Conservation (phyloP, 2,797 vertebrate species). For the Eurystomus glaucurus region DNA sequence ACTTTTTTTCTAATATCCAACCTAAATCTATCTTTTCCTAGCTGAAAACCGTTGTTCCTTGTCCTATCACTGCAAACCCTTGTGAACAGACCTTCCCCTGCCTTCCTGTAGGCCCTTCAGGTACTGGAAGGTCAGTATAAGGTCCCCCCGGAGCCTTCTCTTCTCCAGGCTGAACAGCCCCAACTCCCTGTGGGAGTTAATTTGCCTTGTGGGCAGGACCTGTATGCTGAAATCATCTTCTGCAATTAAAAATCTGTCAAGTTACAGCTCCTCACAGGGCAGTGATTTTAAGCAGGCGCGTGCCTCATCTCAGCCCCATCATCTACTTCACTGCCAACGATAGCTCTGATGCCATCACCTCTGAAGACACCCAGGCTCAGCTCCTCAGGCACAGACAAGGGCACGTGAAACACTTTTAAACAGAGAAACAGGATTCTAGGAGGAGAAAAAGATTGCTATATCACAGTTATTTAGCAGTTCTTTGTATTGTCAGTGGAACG, state of each 20-base stretch:
- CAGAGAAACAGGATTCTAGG: neutral
- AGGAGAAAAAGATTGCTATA: neutral
- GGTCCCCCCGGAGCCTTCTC: too few species aligned
- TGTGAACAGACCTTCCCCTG: too few species aligned
- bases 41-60: too few species aligned
- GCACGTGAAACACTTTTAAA: neutral
- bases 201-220: neutral
- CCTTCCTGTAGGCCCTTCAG: too few species aligned
- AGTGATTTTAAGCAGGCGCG: neutral
- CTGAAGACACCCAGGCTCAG: neutral
- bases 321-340: accelerated
- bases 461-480: neutral
- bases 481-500: neutral
- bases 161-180: too few species aligned
- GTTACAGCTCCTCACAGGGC: neutral
- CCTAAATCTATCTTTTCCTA: too few species aligned
- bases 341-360: neutral
- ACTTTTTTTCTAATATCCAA: too few species aligned
- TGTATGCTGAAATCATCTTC: neutral
- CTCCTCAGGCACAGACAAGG: neutral
- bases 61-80: too few species aligned
- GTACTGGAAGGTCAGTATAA: too few species aligned
- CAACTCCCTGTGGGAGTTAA: neutral
- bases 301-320: neutral
- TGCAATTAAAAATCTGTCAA: neutral